These are phyloP conservation scores for Catostomus latipinnis DNA, from an alignment of 2,797 vertebrate species.

Conservation along the genomic window DNA sequence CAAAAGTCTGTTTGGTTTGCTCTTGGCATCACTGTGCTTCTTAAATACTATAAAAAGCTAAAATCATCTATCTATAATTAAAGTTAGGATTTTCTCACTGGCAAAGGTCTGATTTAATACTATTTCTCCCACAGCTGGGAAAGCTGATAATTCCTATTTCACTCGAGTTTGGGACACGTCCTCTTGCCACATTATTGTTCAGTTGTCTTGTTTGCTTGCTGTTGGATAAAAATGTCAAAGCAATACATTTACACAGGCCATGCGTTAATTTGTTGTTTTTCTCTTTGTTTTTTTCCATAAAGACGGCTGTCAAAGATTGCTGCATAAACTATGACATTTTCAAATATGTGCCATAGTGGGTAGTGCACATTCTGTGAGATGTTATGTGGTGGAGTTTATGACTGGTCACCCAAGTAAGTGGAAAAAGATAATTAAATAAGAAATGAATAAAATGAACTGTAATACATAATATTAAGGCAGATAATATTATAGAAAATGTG, in stretches of 20 bases:
- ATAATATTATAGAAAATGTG: too few species aligned
- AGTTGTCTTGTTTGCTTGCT: slow-evolving; percentile 7
- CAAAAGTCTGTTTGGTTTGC: slow-evolving; percentile 27
- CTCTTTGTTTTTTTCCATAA: background rate
- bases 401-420: too few species aligned
- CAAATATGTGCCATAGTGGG: background rate
- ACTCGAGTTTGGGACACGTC: background rate
- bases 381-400: background rate
- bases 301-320: background rate
- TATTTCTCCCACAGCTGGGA: slow-evolving; percentile 28
- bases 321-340: background rate
- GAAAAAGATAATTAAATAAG: too few species aligned
- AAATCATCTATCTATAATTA: slow-evolving; percentile 47
- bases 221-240: slow-evolving; percentile 11
- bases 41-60: slow-evolving; percentile 2
- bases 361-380: background rate
- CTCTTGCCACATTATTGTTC: slow-evolving; percentile 8
- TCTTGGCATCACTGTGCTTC: slow-evolving; percentile 28
- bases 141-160: slow-evolving; percentile 27
- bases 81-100: slow-evolving; percentile 41
- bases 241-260: background rate
- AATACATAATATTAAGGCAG: too few species aligned
- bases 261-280: slow-evolving; percentile 1
- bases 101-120: slow-evolving; percentile 38
- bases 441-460: too few species aligned